Base-by-base conservation (phyloP, 1,140 invertebrate genomes). In the Hyphantria cunea region DNA sequence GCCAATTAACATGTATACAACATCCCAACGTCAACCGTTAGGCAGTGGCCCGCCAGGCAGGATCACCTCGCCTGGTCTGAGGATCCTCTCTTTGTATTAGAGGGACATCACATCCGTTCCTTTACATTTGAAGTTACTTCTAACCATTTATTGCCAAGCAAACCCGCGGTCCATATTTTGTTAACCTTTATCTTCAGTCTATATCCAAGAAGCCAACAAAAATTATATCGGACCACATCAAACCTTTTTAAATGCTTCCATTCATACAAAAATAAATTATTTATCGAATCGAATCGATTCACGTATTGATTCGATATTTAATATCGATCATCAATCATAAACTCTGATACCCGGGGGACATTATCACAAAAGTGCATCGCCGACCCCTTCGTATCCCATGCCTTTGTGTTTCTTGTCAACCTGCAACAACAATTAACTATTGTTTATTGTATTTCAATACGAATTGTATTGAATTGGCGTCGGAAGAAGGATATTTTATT, bases 271-370 rank as follows among this genome's bases (percentile, higher is more conserved):
- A 82, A 80, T 80, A 76, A 78, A 84, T 78, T 76, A 79, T 83
- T 82, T 73, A 82, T 78, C 63, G 55, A 55, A 61, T 61, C 31
- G 56, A 74, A 72, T 80, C 77, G 76, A 80, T 80, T 78, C 78
- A 82, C 70, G 77, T 82, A 79, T 84, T 82, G 78, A 86, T 80
- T 84, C 78, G 69, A 76, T 72, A 66, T 51, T 64, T 65, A 62
- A 72, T 78, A 74, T 74, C 68, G 76, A 59, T 62, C 80, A 80
- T 86, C 80, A 84, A 86, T 86, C 84, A 85, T 86, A 86, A 25
- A 84, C 44, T 50, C 64, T 70, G 72, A 61, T 78, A 72, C 75
- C 59, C 54, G 45, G 48, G 49, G 32, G 85, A 84, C 80, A 72
- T 72, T 86, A 86, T 86, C 83, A 51, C 51, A 64, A 53, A 53